A percentile compares a stretch with the other conserved stretches of the same genome.
Evolutionary conservation across 1,140 invertebrate genomes (phyloP).

Genomic region (Aleiodes sp.): DNA sequence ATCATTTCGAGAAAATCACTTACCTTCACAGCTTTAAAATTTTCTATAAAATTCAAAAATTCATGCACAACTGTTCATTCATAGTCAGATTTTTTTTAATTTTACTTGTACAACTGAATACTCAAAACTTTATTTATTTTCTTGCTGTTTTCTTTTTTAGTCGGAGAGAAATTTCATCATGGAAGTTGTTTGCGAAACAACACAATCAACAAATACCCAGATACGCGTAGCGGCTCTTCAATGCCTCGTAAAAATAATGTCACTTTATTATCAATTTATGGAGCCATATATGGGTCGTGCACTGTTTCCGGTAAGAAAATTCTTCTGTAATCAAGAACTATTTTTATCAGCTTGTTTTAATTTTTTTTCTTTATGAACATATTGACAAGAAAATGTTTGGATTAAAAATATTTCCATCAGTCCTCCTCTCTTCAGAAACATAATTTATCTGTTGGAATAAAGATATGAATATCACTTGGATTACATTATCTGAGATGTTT

Average conservation of each 20-base stretch:
- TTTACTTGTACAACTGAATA: not conserved
- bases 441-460: too few relatives aligned
- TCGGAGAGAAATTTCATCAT: slow-evolving; percentile 98
- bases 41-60: slow-evolving; percentile 11
- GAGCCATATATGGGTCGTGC: slow-evolving; percentile 98
- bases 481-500: too few relatives aligned
- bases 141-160: slow-evolving; percentile 57
- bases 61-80: not conserved
- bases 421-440: too few relatives aligned
- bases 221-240: slow-evolving; percentile 96
- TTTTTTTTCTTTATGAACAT: too few relatives aligned
- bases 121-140: slow-evolving; percentile 32
- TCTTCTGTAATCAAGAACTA: too few relatives aligned
- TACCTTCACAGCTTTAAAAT: too few relatives aligned
- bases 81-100: not conserved
- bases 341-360: too few relatives aligned
- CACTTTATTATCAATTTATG: slow-evolving; percentile 99
- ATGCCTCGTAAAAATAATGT: slow-evolving; percentile 99
- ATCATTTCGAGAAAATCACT: too few relatives aligned
- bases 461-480: too few relatives aligned
- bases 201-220: slow-evolving; percentile 85
- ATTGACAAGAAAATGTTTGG: too few relatives aligned
- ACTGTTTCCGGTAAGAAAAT: too few relatives aligned
- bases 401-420: too few relatives aligned
- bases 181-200: slow-evolving; percentile 97